These are phyloP conservation scores for Otus sunia DNA, from an alignment of 2,113 vertebrate genomes.

Conservation along the genomic window DNA sequence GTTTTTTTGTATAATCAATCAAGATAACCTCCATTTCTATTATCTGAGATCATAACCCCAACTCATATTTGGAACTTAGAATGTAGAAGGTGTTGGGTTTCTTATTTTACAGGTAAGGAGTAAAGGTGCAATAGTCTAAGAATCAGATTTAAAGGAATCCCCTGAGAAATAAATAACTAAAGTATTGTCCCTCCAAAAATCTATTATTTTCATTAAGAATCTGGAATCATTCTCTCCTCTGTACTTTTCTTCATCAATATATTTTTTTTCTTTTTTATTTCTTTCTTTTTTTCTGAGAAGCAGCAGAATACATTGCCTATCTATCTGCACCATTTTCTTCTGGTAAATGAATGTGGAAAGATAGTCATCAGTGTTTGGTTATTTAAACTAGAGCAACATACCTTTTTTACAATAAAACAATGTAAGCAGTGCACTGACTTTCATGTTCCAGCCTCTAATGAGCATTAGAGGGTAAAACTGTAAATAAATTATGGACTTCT, in stretches of 20 bases:
- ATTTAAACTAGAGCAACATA: not conserved
- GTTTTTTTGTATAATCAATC: not conserved
- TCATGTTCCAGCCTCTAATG: not conserved
- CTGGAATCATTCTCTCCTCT: not conserved
- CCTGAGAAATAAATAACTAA: not conserved
- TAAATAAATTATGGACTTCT: slow-evolving; percentile 23
- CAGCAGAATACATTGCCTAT: not conserved
- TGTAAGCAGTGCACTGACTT: not conserved
- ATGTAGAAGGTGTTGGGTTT: not conserved
- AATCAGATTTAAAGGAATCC: not conserved
- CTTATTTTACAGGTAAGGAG: not conserved
- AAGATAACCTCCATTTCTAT: not conserved
- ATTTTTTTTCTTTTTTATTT: not conserved
- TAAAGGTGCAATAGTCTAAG: not conserved
- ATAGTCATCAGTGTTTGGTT: not conserved
- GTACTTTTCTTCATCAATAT: not conserved
- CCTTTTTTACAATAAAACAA: not conserved
- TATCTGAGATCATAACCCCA: fast-evolving
- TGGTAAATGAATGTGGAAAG: not conserved
- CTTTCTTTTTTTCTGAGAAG: not conserved
- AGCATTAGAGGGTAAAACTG: not conserved
- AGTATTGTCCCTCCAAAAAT: not conserved
- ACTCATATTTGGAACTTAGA: not conserved
- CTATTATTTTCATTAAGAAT: not conserved
- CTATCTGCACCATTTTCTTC: not conserved